These are phyloP conservation scores for Apocrypta bakeri DNA, from an alignment of 1,140 invertebrate species.

Conservation along the genomic window DNA sequence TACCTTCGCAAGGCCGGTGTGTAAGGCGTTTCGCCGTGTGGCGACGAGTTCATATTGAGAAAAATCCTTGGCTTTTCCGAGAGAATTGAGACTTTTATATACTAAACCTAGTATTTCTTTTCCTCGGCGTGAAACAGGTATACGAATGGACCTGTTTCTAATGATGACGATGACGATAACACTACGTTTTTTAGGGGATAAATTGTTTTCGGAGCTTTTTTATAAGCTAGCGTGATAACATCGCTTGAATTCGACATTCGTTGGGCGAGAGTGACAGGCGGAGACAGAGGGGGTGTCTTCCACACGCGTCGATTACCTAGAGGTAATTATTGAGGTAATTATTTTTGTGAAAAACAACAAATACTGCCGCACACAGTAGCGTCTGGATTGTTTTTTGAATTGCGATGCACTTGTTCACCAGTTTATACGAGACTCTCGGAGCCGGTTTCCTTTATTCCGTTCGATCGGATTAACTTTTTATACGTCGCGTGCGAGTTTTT, in stretches of 20 bases:
- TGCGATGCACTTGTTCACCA: not conserved
- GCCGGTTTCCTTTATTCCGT: slow-evolving; percentile 8
- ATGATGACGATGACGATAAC: not conserved
- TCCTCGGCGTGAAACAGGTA: not conserved
- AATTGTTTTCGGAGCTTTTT: too few species aligned
- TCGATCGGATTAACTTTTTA: slow-evolving; percentile 24
- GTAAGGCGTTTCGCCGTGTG: not conserved
- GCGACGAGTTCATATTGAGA: not conserved
- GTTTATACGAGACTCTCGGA: not conserved
- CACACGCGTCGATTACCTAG: too few species aligned
- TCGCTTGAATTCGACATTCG: too few species aligned
- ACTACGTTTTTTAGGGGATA: too few species aligned
- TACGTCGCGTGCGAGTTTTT: not conserved
- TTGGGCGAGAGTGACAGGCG: too few species aligned
- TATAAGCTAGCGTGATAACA: too few species aligned
- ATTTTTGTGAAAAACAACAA: too few species aligned
- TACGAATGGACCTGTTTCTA: not conserved
- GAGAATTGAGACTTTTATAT: not conserved
- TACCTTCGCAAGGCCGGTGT: not conserved
- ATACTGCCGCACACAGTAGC: too few species aligned
- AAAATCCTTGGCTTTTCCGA: not conserved
- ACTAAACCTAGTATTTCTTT: too few species aligned
- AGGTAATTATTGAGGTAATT: too few species aligned
- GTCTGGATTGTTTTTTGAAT: too few species aligned
- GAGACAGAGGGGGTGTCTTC: too few species aligned